Conservation (phyloP, 2,113 vertebrate genomes). For the Odontesthes bonariensis region DNA sequence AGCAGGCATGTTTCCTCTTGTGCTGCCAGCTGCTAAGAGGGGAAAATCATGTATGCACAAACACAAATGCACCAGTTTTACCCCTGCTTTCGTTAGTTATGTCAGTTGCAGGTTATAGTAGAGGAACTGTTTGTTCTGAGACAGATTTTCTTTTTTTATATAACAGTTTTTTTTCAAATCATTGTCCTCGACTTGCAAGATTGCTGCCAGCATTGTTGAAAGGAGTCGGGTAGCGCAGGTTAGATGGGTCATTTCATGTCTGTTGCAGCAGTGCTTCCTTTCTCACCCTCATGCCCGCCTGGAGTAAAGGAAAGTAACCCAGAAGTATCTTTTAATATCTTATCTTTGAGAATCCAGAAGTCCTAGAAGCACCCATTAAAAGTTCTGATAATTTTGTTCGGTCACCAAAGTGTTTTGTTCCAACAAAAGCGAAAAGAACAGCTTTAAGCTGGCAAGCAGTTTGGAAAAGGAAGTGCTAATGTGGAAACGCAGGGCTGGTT, state of each 20-base stretch:
- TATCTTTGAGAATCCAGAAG: slow-evolving; percentile 8
- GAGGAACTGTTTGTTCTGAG: neutral
- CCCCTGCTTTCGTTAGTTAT: slow-evolving; percentile 2
- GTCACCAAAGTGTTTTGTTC: slow-evolving; percentile 19
- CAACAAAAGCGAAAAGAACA: slow-evolving; percentile 18
- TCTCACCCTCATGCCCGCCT: slow-evolving; percentile 1
- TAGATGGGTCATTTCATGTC: slow-evolving; percentile 30
- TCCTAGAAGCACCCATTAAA: neutral
- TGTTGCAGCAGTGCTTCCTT: slow-evolving; percentile 18
- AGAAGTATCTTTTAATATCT: neutral
- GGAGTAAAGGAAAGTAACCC: neutral
- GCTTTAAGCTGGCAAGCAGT: slow-evolving; percentile 50
- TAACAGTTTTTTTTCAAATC: neutral
- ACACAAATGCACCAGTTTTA: slow-evolving; percentile 43
- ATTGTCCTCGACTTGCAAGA: neutral
- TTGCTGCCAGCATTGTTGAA: slow-evolving; percentile 20
- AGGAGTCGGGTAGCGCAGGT: slow-evolving; percentile 18
- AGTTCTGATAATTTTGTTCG: slow-evolving; percentile 16
- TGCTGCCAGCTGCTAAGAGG: slow-evolving; percentile 71
- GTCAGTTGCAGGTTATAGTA: slow-evolving; percentile 12
- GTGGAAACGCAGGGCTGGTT: slow-evolving; percentile 49
- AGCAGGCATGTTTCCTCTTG: slow-evolving; percentile 77
- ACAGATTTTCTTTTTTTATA: neutral
- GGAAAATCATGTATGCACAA: slow-evolving; percentile 51
- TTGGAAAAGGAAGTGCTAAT: slow-evolving; percentile 59